A percentile compares a stretch with the other conserved stretches of the same genome.
These are phyloP conservation scores for Corynorhinus townsendii DNA, from an alignment of 2,113 vertebrate species.

Conservation along the genomic window DNA sequence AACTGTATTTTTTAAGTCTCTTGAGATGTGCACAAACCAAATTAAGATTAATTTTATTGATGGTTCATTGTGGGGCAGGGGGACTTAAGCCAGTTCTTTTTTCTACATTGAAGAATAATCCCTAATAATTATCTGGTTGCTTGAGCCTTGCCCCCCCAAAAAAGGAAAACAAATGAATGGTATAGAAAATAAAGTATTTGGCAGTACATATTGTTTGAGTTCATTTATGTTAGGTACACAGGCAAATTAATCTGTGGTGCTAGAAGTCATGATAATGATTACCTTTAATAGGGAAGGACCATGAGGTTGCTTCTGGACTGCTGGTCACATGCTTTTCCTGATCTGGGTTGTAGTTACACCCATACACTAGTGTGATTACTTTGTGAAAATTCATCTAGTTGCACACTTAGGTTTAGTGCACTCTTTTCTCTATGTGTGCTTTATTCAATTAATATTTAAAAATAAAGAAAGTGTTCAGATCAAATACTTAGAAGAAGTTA, in stretches of 20 bases:
- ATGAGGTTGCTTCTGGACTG: neutral
- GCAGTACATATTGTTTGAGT: neutral
- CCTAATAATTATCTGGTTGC: neutral
- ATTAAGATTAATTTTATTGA: constrained; percentile 47
- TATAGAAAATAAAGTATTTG: constrained; percentile 25
- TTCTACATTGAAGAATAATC: neutral
- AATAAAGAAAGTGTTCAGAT: neutral
- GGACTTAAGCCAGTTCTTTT: neutral
- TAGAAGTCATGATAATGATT: neutral
- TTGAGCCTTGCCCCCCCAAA: neutral
- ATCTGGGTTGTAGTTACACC: neutral
- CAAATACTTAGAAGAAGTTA: constrained; percentile 37
- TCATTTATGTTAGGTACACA: neutral
- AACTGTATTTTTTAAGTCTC: neutral
- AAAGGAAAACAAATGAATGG: neutral
- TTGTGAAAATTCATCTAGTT: neutral
- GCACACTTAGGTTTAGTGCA: neutral
- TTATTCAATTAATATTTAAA: neutral
- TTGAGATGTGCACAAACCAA: constrained; percentile 29
- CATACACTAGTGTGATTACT: neutral
- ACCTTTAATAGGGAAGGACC: neutral
- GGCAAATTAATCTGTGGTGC: neutral
- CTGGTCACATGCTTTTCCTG: neutral
- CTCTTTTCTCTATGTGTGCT: neutral
- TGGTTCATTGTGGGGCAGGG: neutral